A percentile compares a stretch with the other conserved stretches of the same genome.
Conservation (phyloP, 2,113 vertebrate genomes). For the Nesoenas mayeri region DNA sequence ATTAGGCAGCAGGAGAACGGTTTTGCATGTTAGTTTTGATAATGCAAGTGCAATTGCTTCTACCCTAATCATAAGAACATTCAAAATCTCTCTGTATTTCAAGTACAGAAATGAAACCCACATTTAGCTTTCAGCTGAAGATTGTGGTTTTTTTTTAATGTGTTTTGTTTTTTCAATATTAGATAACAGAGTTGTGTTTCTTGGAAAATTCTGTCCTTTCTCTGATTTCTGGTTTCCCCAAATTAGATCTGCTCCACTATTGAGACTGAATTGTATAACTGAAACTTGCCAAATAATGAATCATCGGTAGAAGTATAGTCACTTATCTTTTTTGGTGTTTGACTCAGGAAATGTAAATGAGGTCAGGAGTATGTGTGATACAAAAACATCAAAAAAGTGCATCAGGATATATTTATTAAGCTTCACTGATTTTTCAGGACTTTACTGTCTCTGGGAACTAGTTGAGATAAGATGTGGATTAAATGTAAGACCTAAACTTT, state of each 20-base stretch:
- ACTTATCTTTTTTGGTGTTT: background rate
- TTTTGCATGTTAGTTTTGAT: background rate
- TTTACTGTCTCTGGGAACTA: background rate
- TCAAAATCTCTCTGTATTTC: background rate
- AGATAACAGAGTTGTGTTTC: background rate
- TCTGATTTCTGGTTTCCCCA: background rate
- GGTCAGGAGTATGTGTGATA: background rate
- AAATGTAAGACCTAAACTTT: background rate
- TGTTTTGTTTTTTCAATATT: background rate
- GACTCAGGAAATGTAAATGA: background rate
- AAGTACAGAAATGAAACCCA: background rate
- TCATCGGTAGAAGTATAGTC: background rate
- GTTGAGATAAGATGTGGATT: background rate
- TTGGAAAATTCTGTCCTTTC: background rate
- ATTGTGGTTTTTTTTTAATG: background rate
- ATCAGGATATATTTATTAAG: background rate
- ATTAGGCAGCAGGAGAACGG: background rate
- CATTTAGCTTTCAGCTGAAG: background rate
- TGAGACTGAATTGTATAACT: background rate
- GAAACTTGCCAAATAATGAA: background rate
- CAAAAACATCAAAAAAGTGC: background rate
- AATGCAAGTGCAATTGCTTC: background rate
- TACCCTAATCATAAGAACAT: background rate
- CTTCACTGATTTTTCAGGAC: background rate
- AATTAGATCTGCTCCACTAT: background rate